Percentiles rank a stretch among this genome's conserved stretches.
These are phyloP conservation scores for Eristalinus sepulchralis DNA, from an alignment of 2,888 invertebrate species.

Conservation along the genomic window DNA sequence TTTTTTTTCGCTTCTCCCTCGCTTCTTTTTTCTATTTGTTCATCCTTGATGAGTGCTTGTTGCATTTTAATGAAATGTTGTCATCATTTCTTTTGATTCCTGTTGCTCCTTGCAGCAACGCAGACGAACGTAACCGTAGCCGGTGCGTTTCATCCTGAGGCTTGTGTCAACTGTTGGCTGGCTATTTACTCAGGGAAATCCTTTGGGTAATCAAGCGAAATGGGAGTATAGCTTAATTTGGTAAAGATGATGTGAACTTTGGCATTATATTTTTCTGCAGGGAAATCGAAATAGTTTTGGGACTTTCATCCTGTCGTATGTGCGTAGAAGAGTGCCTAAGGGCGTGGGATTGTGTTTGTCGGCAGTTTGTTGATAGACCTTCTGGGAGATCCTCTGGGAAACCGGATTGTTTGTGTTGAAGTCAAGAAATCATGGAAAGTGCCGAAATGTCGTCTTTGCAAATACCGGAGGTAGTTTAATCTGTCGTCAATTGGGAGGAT, in stretches of 20 bases:
- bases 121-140: background rate
- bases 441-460: too few relatives aligned
- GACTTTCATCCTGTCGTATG: background rate
- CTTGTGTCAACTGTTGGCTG: background rate
- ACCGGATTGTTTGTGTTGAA: too few relatives aligned
- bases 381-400: too few relatives aligned
- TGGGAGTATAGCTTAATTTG: background rate
- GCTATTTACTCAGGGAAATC: background rate
- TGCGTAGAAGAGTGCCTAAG: background rate
- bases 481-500: too few relatives aligned
- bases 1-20: constrained; percentile 41
- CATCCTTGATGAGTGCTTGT: constrained; percentile 58
- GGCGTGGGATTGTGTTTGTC: background rate
- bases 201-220: constrained; percentile 12
- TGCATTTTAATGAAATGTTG: constrained; percentile 67
- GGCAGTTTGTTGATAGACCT: too few relatives aligned
- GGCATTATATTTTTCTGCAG: background rate
- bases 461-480: too few relatives aligned
- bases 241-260: background rate
- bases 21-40: constrained; percentile 44
- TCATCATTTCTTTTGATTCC: constrained; percentile 1
- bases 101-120: background rate
- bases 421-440: too few relatives aligned
- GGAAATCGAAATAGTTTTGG: background rate
- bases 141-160: background rate